Conservation (phyloP, 1,140 invertebrate species). For the Tribolium castaneum region DNA sequence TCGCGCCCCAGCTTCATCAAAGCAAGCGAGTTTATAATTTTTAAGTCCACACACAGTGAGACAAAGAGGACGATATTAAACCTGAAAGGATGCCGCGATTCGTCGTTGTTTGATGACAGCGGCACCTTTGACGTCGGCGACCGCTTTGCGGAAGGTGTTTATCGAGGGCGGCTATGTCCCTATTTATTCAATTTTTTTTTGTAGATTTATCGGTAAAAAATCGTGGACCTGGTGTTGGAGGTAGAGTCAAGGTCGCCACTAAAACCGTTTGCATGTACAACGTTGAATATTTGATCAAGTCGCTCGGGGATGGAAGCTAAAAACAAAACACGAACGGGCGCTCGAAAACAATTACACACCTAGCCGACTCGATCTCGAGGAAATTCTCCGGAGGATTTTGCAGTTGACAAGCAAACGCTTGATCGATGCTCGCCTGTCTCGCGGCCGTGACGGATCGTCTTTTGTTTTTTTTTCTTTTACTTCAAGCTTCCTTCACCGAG, state of each 20-base stretch:
- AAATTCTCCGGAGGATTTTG: neutral
- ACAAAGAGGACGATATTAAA: constrained; percentile 1
- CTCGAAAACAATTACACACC: constrained; percentile 24
- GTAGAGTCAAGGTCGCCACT: neutral
- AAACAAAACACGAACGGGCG: neutral
- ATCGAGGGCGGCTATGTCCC: constrained; percentile 12
- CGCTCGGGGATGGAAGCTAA: neutral
- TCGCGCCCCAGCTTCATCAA: constrained; percentile 9
- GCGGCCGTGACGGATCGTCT: constrained; percentile 1
- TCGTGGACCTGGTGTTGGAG: too few species aligned
- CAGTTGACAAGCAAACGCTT: constrained; percentile 3
- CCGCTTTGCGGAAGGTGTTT: constrained; percentile 36
- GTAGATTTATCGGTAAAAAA: neutral
- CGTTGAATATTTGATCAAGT: constrained; percentile 3
- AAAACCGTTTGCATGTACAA: constrained; percentile 13
- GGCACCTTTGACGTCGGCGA: constrained; percentile 35
- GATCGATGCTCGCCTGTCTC: constrained; percentile 11
- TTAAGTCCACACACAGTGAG: constrained; percentile 29
- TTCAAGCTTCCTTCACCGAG: neutral
- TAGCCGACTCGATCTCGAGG: constrained; percentile 9
- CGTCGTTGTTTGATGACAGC: constrained; percentile 37
- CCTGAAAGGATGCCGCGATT: constrained; percentile 37
- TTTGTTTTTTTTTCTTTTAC: neutral
- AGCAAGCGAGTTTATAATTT: constrained; percentile 34
- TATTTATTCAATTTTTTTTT: constrained; percentile 10